Evolutionary conservation across 1,140 invertebrate genomes (phyloP), one percentile per base, ranked within the genome.

Genomic region (Drosophila punjabiensis): DNA sequence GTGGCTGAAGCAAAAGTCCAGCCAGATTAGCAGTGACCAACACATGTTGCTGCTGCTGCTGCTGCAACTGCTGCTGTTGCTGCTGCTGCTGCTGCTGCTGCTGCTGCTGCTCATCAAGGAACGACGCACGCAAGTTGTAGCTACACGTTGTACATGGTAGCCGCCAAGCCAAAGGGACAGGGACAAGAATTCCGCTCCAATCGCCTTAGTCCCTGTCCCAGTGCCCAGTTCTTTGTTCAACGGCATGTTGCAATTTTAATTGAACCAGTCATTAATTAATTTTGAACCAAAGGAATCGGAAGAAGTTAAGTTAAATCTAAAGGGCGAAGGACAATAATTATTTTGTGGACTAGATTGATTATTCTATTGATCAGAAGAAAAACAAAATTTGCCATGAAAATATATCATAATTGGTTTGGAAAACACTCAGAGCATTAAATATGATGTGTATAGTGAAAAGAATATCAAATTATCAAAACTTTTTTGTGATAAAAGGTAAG

Each of bases 161-260:
- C 50, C 55, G 52, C 63, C 56, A 43, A 74, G 14, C 30, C 56
- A 24, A 53, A 53, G 50, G 50, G 68, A 73, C 56, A 61, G 77
- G 67, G 69, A 64, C 56, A 66, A 45, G 62, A 63, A 80, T 58
- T 66, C 37, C 24, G 30, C 55, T 32, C 18, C 37, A 69, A 66
- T 7, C 28, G 24, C 24, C 39, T 18, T 5, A 63, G 11, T 24
- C 53, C 59, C 66, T 69, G 79, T 62, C 28, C 18, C 48, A 28
- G 14, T 30, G 5, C 64, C 48, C 68, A 61, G 18, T 18, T 39
- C 32, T 56, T 47, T 80, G 83, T 80, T 87, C 86, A 82, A 91
- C 87, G 68, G 87, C 86, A 86, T 91, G 87, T 91, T 84, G 85
- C 81, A 89, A 89, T 89, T 89, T 89, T 89, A 89, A 89, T 89